Base-by-base conservation (phyloP, 2,797 vertebrate species). In the Scyliorhinus canicula region DNA sequence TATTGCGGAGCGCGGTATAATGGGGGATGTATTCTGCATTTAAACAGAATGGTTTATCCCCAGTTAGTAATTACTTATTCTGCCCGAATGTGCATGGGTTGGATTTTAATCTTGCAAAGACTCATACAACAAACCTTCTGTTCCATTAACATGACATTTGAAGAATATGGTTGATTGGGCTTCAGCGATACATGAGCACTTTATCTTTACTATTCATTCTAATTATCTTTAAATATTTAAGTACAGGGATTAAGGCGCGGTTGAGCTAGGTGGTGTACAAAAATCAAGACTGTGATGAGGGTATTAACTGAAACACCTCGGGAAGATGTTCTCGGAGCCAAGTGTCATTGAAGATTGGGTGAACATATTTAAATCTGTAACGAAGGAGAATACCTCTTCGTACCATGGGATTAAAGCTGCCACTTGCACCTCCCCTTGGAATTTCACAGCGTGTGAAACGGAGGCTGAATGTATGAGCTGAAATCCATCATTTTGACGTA, bases 161-260 rank as follows among this genome's bases (percentile, higher is more conserved):
- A 93, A 93, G 93, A 65, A 93, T 44, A n/a, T 71, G 65, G 44
- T 28, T 69, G 93, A 93, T 52, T 93, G 93, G 69, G 93, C 44
- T 28, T 71, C 67, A 93, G 52, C 50, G 65, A 71, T 71, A 93
- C 93, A 69, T 50, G 40, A 31, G 44, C 65, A 71, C 67, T 93
- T 71, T 71, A 93, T 52, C 67, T 31, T 71, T 71, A 71, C 47
- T 93, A 71, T 71, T 71, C 65, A 71, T 44, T 71, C 47, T 71
- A 93, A 93, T 93, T 93, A 93, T 93, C 63, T 71, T 93, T 93
- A 93, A 93, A 71, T 93, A 93, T 93, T 93, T 93, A 93, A 93
- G 71, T 71, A 93, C 16, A 71, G 47, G 93, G 47, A n/a, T 93
- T 71, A 26, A 47, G 52, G 65, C 28, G 31, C 6, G 31, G 24